phyloP scores from a whole-genome alignment of 2,797 vertebrate genomes.

The Podarcis lilfordi region DNA sequence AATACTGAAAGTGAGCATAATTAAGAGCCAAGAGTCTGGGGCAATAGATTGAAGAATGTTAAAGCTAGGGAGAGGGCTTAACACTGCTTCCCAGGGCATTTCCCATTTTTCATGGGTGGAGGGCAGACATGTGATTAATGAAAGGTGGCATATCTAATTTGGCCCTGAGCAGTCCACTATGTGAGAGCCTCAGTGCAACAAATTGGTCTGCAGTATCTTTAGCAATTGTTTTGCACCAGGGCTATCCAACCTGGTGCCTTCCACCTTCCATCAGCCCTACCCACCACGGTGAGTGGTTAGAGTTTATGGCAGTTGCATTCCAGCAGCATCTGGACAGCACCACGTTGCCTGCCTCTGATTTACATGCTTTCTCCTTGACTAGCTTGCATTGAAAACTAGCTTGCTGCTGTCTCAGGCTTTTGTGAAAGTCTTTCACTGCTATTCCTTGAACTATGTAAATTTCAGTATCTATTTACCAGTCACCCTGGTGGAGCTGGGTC shows the following conservation, averaged over 20 bases:
- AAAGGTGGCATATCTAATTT: neutral
- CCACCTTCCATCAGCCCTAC: too few relatives aligned
- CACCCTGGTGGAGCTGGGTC: neutral
- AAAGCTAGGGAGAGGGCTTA: neutral
- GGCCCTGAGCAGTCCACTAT: neutral
- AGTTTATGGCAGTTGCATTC: too few relatives aligned
- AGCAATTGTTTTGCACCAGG: neutral
- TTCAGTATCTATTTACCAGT: neutral
- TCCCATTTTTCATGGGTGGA: neutral
- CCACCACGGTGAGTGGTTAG: too few relatives aligned
- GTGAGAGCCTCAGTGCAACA: neutral
- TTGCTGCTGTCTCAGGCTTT: neutral
- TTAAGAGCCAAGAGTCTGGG: neutral
- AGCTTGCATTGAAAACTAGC: neutral
- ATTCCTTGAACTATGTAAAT: too few relatives aligned
- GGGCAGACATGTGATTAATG: neutral
- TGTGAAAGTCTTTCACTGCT: neutral
- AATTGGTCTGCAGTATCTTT: neutral
- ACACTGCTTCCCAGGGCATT: too few relatives aligned
- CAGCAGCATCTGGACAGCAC: too few relatives aligned
- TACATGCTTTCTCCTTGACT: neutral
- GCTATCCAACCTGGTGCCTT: too few relatives aligned
- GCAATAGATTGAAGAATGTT: neutral
- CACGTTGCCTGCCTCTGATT: too few relatives aligned
- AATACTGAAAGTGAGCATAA: neutral